Conservation (phyloP, 2,113 vertebrate genomes). For the Chiloscyllium plagiosum region DNA sequence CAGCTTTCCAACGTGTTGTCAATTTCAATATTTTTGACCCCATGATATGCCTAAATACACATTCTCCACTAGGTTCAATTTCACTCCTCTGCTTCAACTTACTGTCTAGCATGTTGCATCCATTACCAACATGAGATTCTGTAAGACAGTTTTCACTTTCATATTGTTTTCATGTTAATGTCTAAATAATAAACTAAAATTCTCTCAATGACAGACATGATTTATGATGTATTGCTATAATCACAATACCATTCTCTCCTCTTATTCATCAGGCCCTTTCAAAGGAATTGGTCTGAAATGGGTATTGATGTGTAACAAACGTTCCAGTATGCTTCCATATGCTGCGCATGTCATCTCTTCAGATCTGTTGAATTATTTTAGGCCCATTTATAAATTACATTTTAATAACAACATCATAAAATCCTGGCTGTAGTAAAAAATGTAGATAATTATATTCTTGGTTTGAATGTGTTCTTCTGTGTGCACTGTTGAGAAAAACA, state of each 20-base stretch:
- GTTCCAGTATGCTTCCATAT: background rate
- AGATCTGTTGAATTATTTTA: background rate
- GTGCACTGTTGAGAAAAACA: background rate
- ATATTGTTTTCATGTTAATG: background rate
- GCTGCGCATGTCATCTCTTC: background rate
- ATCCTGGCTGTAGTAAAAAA: background rate
- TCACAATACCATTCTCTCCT: background rate
- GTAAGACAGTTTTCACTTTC: background rate
- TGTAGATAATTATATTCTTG: background rate
- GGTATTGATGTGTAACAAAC: background rate
- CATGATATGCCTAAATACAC: background rate
- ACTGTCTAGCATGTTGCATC: background rate
- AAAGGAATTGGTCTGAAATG: background rate
- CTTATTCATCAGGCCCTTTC: background rate
- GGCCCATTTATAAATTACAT: background rate
- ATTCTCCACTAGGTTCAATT: background rate
- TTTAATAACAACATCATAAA: background rate
- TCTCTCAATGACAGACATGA: background rate
- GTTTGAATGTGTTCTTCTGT: background rate
- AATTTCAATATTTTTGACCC: background rate
- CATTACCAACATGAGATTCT: background rate
- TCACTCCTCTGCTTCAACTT: background rate
- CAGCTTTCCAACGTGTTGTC: background rate
- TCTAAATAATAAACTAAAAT: background rate
- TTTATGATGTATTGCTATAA: background rate